Base-by-base conservation (phyloP, 2,797 vertebrate species). In the Phoeniculus purpureus region DNA sequence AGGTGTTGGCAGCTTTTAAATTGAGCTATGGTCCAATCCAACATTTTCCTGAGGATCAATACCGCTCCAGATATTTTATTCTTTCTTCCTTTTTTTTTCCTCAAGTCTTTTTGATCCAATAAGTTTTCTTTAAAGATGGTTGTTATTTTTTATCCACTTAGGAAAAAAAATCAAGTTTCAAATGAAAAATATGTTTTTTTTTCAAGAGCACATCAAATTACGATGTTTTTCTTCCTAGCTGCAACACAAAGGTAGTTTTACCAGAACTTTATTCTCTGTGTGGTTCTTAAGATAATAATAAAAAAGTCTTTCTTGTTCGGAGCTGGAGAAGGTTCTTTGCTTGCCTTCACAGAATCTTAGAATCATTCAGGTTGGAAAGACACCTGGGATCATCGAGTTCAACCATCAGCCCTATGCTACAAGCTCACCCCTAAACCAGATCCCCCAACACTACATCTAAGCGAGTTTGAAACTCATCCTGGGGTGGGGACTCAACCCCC, bases 1-100 rank as follows among this genome's bases (percentile, higher is more conserved):
- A 94, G 70, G 87, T 94, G 94, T 81, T 93, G 93, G 93, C 92
- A 94, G 92, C 92, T 93, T 90, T 96, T 96, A 96, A 95, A 96
- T 85, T 96, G 94, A 95, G 81, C 83, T 95, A 90, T 58, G 29
- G 84, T 89, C 81, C 84, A 94, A 93, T 90, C 81, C 94, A 94
- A 85, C 92, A 70, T 94, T 92, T 95, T 93, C 78, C 68, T 90
- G 64, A 90, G 58, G 76, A 96, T 94, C 93, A 96, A 94, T 94
- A 93, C 78, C 86, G 70, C 62, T 94, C 26, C 55, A 95, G 90
- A 89, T 40, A 67, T 94, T 92, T 92, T 90, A 90, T 87, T 92
- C 26, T 88, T 90, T 82, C 61, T 89, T 65, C 22, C 83, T 72
- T 71, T 72, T 81, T 84, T 91, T 68, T 52, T 29, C 21, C 21